A percentile compares a stretch with the other conserved stretches of the same genome.
Evolutionary conservation across 2,888 invertebrate genomes (phyloP).

Genomic region (Tricholauxania praeusta): DNA sequence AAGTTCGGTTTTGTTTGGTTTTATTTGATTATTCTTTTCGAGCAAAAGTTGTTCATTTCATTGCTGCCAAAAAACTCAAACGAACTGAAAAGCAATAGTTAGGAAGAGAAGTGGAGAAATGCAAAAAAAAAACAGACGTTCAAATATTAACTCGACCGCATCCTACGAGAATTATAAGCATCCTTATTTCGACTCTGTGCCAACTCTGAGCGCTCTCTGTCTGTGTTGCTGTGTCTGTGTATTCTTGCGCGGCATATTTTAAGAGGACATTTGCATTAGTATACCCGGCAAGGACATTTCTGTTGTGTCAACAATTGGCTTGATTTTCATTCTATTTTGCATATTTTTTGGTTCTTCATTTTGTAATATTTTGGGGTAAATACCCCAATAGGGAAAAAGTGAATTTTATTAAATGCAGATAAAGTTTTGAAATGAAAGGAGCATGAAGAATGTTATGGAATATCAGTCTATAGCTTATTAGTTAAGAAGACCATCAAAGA

Average conservation of each 20-base stretch:
- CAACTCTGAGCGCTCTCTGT: no score
- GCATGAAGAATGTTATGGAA: no score
- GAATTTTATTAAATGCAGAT: no score
- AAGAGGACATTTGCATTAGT: constrained; percentile 1
- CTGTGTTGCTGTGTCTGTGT: not conserved
- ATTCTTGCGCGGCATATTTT: not conserved
- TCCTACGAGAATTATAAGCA: not conserved
- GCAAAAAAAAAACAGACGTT: constrained; percentile 12
- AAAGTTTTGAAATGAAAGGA: no score
- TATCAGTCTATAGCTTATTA: no score
- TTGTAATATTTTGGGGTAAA: no score
- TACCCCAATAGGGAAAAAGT: no score
- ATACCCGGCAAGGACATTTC: not conserved
- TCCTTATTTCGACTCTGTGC: not conserved
- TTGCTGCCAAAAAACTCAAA: not conserved
- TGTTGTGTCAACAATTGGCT: constrained; percentile 19
- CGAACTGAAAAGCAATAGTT: not conserved
- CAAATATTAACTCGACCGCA: constrained; percentile 27
- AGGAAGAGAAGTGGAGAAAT: not conserved
- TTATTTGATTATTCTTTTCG: constrained; percentile 26
- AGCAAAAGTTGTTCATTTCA: constrained; percentile 18
- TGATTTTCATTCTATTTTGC: constrained; percentile 12
- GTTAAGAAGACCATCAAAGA: no score
- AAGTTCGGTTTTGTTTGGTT: not conserved
- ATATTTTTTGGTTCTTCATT: no score